phyloP scores from a whole-genome alignment of 2,888 invertebrate species.

The Ashinkailepas kermadecensis region DNA sequence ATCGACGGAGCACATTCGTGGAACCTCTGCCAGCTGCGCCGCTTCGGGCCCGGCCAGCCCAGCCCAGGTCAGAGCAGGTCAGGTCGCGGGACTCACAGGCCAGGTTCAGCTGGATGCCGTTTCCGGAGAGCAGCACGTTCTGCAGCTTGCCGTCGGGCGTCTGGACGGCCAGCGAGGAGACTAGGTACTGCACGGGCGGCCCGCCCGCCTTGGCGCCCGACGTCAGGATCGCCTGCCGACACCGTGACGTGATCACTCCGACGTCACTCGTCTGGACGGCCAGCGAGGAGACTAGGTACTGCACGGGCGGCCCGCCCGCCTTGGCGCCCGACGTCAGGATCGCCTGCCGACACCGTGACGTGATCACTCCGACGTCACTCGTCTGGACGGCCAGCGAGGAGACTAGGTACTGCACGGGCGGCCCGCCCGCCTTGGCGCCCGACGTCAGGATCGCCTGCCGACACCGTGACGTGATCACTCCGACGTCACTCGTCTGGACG shows the following conservation, averaged over 20 bases:
- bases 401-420: conserved; percentile 33
- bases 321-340: background rate
- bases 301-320: conserved; percentile 27
- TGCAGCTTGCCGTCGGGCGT: conserved; percentile 33
- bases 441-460: background rate
- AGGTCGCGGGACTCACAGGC: background rate
- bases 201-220: background rate
- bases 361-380: no score
- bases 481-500: conserved; percentile 23
- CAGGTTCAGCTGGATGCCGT: conserved; percentile 26
- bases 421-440: background rate
- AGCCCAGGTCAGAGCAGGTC: no score
- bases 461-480: background rate
- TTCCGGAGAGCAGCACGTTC: conserved; percentile 30
- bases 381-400: conserved; percentile 30
- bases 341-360: background rate
- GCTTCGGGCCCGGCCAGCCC: no score
- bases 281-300: conserved; percentile 33
- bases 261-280: conserved; percentile 24
- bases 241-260: background rate
- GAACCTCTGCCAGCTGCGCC: no score
- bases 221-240: background rate
- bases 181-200: conserved; percentile 32
- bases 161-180: conserved; percentile 29
- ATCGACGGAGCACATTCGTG: no score